Evolutionary conservation across 2,797 vertebrate species (phyloP).

Genomic region (Bradypodion pumilum): DNA sequence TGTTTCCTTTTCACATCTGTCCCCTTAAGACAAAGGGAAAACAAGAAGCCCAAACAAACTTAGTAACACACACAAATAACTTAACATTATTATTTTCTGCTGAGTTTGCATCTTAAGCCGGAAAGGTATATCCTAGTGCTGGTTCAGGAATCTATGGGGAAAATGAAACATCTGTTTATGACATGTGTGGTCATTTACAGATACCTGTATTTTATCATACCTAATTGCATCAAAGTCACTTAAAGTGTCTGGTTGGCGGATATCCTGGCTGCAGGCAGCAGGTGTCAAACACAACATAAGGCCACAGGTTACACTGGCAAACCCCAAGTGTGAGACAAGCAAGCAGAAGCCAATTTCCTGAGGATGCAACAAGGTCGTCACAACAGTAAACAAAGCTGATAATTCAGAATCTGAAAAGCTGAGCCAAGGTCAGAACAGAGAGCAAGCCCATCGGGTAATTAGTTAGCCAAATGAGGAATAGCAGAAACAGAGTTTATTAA

Average conservation of each 20-base stretch:
- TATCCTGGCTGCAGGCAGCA: too few relatives aligned
- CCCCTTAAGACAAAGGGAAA: not conserved
- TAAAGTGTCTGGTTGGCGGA: not conserved
- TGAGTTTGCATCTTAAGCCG: not conserved
- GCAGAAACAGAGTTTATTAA: too few relatives aligned
- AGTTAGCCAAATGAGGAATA: too few relatives aligned
- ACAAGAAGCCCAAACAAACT: not conserved
- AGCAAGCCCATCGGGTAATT: not conserved
- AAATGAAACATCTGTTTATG: not conserved
- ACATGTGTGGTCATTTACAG: not conserved
- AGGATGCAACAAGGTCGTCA: too few relatives aligned
- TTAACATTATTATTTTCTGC: too few relatives aligned
- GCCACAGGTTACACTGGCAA: not conserved
- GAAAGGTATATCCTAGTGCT: not conserved
- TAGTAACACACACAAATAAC: not conserved
- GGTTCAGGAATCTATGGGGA: not conserved
- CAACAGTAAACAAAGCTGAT: too few relatives aligned
- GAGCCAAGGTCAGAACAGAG: too few relatives aligned
- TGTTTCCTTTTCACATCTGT: not conserved
- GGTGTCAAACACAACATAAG: too few relatives aligned
- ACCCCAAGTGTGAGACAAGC: too few relatives aligned
- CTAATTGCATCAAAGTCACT: not conserved
- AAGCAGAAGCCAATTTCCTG: too few relatives aligned
- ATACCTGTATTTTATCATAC: not conserved
- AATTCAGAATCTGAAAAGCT: too few relatives aligned